Evolutionary conservation across 2,797 vertebrate genomes (phyloP), one percentile per base, ranked within the genome.

Genomic region (Sebastes hubbsi): DNA sequence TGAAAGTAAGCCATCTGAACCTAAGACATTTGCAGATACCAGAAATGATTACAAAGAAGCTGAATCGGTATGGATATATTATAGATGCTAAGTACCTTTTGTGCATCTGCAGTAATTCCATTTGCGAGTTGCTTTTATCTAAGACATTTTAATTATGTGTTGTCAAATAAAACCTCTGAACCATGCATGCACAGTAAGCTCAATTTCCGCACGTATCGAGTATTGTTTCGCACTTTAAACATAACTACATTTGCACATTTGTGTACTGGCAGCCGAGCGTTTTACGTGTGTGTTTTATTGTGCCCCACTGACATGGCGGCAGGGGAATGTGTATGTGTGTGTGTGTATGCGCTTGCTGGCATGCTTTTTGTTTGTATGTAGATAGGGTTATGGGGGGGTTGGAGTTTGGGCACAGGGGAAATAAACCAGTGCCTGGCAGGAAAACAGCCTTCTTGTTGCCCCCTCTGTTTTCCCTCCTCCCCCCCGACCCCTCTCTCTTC

Each of bases 281-380:
- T 88, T 89, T 91, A 55, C 30, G 8, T 82, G 83, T 88, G 78
- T 84, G 86, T 93, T 90, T 90, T 89, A 89, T 88, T 85, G 75
- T 78, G 72, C 87, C 84, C 90, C 73, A 29, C 78, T 67, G 87
- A 88, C 87, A 84, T 70, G 25, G 83, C 42, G 3, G 84, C 72
- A 52, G 77, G 81, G 77, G 65, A 62, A 69, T 67, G 72, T 76
- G 29, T 75, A 2, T 59, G 32, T 52, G 67, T 60, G 58, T 60
- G 60, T 60, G 27, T 60, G 27, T 60, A 29, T 30, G 56, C 29
- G 27, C 32, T 81, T 83, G 70, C 68, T 49, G 12, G 75, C 71
- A 34, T 83, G 74, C 85, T 92, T 92, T 91, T 90, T 94, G 83
- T 92, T 89, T 94, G 82, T 77, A 88, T 89, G 88, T 87, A 86